Evolutionary conservation across 2,113 vertebrate genomes (phyloP).

Genomic region (Puma concolor): DNA sequence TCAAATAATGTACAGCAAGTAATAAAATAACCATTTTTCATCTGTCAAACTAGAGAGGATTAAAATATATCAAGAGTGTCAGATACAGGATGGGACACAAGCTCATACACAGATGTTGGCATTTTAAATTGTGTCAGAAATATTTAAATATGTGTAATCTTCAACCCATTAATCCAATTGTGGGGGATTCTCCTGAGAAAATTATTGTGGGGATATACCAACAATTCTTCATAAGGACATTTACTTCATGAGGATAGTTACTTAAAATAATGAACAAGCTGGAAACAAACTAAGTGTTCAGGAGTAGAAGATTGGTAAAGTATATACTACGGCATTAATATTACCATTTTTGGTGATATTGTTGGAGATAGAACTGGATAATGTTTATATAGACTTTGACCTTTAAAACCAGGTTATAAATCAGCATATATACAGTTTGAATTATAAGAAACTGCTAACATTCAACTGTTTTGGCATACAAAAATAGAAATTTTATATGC

Average conservation of each 20-base stretch:
- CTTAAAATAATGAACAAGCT: neutral
- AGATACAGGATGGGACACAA: too few relatives aligned
- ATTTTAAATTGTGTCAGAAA: neutral
- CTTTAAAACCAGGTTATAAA: neutral
- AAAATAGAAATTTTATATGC: neutral
- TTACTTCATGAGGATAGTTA: neutral
- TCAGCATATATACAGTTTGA: neutral
- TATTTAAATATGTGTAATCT: neutral
- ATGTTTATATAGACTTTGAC: neutral
- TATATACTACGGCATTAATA: neutral
- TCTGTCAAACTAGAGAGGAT: neutral
- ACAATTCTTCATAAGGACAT: neutral
- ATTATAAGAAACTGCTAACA: neutral
- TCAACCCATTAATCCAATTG: neutral
- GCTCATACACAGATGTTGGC: neutral
- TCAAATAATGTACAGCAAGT: neutral
- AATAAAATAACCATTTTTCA: neutral
- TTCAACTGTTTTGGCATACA: neutral
- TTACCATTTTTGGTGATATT: neutral
- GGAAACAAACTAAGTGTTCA: neutral
- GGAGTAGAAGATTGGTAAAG: neutral
- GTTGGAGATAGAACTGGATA: neutral
- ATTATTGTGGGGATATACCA: neutral
- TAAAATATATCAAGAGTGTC: neutral
- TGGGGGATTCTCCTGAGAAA: neutral